Percentiles rank a stretch among this genome's conserved stretches.
These are phyloP conservation scores for Natrix natrix DNA, from an alignment of 2,797 vertebrate genomes.

Conservation along the genomic window DNA sequence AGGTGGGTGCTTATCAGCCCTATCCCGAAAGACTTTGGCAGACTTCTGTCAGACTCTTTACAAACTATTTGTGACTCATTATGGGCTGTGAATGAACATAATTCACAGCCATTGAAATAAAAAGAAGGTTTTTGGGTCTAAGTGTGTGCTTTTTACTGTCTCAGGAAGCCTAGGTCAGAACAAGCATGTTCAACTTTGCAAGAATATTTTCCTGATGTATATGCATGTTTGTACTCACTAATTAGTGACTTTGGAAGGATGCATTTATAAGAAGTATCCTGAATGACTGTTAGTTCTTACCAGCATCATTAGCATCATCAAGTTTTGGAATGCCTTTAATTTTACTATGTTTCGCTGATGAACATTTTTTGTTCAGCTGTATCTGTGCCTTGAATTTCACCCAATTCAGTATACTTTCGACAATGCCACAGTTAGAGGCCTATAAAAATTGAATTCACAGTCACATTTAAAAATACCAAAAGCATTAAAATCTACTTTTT, in stretches of 20 bases:
- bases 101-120: too few species aligned
- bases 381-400: constrained; percentile 92
- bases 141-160: too few species aligned
- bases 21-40: too few species aligned
- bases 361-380: constrained; percentile 90
- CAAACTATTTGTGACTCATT: too few species aligned
- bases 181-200: not conserved
- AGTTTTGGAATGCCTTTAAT: constrained; percentile 91
- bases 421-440: constrained; percentile 90
- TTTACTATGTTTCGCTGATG: constrained; percentile 89
- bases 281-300: constrained; percentile 57
- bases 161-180: too few species aligned
- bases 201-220: too few species aligned
- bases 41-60: too few species aligned
- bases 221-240: not conserved
- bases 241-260: not conserved
- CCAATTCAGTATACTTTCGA: constrained; percentile 91
- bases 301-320: constrained; percentile 90
- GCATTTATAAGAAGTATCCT: not conserved
- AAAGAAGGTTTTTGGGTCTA: too few species aligned
- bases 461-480: constrained; percentile 28
- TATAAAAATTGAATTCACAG: constrained; percentile 60
- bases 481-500: not conserved
- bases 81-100: too few species aligned
- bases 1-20: too few species aligned